Base-by-base conservation (phyloP, 2,888 invertebrate genomes). In the Kuschelorhynchus macadamiae region DNA sequence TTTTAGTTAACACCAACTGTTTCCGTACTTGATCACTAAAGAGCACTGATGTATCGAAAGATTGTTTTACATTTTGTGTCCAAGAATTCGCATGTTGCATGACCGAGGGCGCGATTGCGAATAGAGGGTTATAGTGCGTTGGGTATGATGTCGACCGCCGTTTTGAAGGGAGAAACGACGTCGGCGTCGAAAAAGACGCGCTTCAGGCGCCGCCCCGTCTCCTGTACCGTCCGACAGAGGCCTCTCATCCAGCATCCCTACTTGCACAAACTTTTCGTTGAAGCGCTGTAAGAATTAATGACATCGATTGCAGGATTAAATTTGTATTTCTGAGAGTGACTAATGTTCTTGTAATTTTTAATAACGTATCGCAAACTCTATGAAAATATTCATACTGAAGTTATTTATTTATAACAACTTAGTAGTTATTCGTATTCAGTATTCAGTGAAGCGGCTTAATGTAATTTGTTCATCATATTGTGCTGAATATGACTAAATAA, bases 81-180 rank as follows among this genome's bases (percentile, higher is more conserved):
- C 59, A 33, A 30, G 17, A 61, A 65, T 41, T 57, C 65, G 50
- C 57, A 47, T 57, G 56, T 57, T 57, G 61, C 67, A 56, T 62
- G 55, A 25, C 41, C 33, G 56, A 42, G 47, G 36, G 33, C 68
- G 71, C 71, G 72, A 66, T 65, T 65, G 72, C 65, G 72, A 66
- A 46, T 52, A 57, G 52, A 20, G 44, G 50, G 30, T 53, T 32
- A 72, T 81, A 87, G 50, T 80, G 84, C 62, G 79, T 83, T 69
- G 82, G 86, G 57, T 85, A 86, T 71, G 85, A 79, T 75, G 78
- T 30, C 47, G 60, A 50, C 56, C 56, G 56, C 39, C 62, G 67
- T 41, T 67, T 67, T 57, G 63, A 68, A 60, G 53, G 53, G 39
- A 41, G 46, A 63, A 62, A 56, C 49, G 62, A 62, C 69, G 69